Evolutionary conservation across 2,888 invertebrate species (phyloP).

Genomic region (Philereme transversata): DNA sequence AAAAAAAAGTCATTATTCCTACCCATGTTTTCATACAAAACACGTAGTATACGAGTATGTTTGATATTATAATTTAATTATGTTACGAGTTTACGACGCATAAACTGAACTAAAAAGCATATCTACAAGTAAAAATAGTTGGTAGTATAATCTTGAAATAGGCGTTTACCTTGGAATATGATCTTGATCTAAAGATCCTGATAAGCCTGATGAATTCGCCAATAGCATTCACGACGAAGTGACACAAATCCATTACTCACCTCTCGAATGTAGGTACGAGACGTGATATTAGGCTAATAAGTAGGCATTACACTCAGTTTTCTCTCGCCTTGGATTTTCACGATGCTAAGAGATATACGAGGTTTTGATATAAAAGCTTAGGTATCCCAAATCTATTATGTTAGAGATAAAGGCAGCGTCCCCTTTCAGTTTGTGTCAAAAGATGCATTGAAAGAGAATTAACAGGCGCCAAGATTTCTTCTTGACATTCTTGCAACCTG

Average conservation of each 20-base stretch:
- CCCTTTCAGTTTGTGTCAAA: too few relatives aligned
- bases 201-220: conserved; percentile 23
- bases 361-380: conserved; percentile 7
- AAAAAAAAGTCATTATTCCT: too few relatives aligned
- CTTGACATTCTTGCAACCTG: too few relatives aligned
- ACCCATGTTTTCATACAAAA: too few relatives aligned
- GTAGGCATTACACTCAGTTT: conserved; percentile 25
- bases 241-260: conserved; percentile 29
- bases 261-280: conserved; percentile 20
- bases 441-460: too few relatives aligned
- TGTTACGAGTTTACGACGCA: too few relatives aligned
- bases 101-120: neutral
- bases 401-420: too few relatives aligned
- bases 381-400: neutral
- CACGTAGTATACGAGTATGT: too few relatives aligned
- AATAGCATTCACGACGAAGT: conserved; percentile 21
- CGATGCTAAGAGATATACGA: conserved; percentile 19
- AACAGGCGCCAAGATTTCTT: too few relatives aligned
- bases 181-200: conserved; percentile 20
- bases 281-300: conserved; percentile 22
- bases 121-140: conserved; percentile 1
- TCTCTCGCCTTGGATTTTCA: conserved; percentile 21
- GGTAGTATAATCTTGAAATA: neutral
- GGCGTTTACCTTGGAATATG: conserved; percentile 9
- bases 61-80: too few relatives aligned